Percentiles rank a stretch among this genome's conserved stretches.
phyloP scores from a whole-genome alignment of 1,140 invertebrate genomes.

The Lasioglossum albipes region DNA sequence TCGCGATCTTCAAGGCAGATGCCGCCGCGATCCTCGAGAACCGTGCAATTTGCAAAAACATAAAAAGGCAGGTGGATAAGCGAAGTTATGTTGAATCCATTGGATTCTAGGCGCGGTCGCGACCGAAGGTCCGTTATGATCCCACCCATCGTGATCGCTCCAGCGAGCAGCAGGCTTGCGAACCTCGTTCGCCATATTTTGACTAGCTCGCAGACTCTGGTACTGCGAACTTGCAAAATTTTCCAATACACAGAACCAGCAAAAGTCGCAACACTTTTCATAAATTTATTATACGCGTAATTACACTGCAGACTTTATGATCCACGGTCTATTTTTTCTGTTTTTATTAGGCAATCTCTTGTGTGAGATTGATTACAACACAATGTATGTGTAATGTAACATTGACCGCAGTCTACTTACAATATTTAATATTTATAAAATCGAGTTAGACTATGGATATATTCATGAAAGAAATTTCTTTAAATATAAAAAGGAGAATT shows the following conservation, averaged over 20 bases:
- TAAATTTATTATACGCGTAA: too few relatives aligned
- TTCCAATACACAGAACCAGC: neutral
- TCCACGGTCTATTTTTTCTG: too few relatives aligned
- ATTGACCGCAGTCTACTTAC: too few relatives aligned
- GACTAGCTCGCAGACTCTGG: neutral
- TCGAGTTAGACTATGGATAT: too few relatives aligned
- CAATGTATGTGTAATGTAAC: too few relatives aligned
- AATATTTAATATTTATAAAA: too few relatives aligned
- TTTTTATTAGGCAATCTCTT: too few relatives aligned
- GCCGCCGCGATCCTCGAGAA: conserved; percentile 42
- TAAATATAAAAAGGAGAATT: neutral
- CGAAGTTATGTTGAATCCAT: conserved; percentile 63
- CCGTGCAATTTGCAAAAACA: conserved; percentile 45
- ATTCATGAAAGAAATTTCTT: neutral
- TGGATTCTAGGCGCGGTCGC: conserved; percentile 74
- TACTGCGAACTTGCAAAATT: neutral
- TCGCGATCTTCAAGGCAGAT: conserved; percentile 50
- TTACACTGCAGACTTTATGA: too few relatives aligned
- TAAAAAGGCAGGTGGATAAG: conserved; percentile 55
- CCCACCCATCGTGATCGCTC: conserved; percentile 61
- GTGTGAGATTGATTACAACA: too few relatives aligned
- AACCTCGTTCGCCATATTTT: conserved; percentile 13
- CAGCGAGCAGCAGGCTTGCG: conserved; percentile 57
- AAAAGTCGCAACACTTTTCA: too few relatives aligned
- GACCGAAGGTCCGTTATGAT: conserved; percentile 69